phyloP scores from a whole-genome alignment of 2,797 vertebrate genomes.

The Craterocephalus amniculus region DNA sequence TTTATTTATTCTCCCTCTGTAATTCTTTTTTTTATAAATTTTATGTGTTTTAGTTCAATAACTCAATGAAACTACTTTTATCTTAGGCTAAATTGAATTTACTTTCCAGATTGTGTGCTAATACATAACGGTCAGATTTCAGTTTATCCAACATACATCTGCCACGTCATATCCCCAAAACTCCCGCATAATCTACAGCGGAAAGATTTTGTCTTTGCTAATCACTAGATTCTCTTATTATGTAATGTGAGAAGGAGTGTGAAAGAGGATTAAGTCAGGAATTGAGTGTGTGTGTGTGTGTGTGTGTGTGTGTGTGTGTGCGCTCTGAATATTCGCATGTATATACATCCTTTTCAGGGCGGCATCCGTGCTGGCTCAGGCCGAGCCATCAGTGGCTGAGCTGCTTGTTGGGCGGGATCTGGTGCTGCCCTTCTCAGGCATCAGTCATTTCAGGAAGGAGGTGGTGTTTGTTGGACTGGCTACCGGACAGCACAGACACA shows the following conservation, averaged over 20 bases:
- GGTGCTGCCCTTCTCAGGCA: slow-evolving; percentile 89
- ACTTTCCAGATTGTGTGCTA: not conserved
- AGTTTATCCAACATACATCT: not conserved
- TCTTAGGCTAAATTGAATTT: not conserved
- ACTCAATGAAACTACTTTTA: not conserved
- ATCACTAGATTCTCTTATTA: slow-evolving; percentile 66
- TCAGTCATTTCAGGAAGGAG: slow-evolving; percentile 90
- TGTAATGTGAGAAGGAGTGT: slow-evolving; percentile 60
- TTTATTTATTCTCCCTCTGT: not conserved
- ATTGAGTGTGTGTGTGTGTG: slow-evolving; percentile 11
- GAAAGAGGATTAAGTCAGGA: slow-evolving; percentile 64
- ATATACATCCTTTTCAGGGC: slow-evolving; percentile 79
- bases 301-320: no score
- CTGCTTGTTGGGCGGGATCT: slow-evolving; percentile 86
- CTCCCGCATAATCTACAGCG: slow-evolving; percentile 57
- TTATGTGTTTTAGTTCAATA: not conserved
- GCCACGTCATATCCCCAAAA: slow-evolving; percentile 28
- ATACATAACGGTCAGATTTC: not conserved
- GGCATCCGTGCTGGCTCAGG: slow-evolving; percentile 82
- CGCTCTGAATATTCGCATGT: slow-evolving; percentile 41
- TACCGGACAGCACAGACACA: slow-evolving; percentile 81
- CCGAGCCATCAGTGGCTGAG: slow-evolving; percentile 82
- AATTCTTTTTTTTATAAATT: not conserved
- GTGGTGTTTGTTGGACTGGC: slow-evolving; percentile 90
- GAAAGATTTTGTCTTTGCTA: slow-evolving; percentile 60